These are phyloP conservation scores for Neelides folsomi DNA, from an alignment of 2,888 invertebrate genomes.

Conservation along the genomic window DNA sequence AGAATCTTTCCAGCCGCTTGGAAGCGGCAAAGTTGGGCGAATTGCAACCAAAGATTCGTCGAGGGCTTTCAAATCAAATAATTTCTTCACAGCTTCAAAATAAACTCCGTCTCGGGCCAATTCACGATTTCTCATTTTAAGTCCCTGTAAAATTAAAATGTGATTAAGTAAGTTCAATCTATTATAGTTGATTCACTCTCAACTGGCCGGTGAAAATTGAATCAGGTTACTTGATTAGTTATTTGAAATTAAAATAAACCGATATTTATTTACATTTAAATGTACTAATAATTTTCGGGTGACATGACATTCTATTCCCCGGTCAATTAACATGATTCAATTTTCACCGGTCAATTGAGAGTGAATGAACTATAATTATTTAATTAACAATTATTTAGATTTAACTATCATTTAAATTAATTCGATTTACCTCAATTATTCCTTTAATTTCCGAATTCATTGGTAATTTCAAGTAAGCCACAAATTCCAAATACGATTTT, in stretches of 20 bases:
- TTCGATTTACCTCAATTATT: neutral
- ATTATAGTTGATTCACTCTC: no score
- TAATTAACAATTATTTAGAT: no score
- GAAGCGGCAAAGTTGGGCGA: conserved; percentile 4
- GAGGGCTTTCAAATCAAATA: conserved; percentile 24
- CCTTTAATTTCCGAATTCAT: conserved; percentile 15
- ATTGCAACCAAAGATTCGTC: conserved; percentile 19
- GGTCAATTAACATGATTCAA: no score
- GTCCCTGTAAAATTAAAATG: conserved; percentile 8
- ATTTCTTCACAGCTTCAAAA: conserved; percentile 20
- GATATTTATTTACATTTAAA: no score
- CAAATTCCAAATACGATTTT: neutral
- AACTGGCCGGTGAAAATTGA: no score
- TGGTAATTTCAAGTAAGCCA: conserved; percentile 15
- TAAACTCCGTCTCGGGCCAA: conserved; percentile 32
- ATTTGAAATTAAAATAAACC: neutral
- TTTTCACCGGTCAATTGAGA: no score
- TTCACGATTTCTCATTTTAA: conserved; percentile 19
- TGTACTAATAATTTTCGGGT: no score
- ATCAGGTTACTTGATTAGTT: no score
- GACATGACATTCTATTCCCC: no score
- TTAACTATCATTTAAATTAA: no score
- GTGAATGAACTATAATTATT: no score
- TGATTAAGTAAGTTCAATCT: neutral
- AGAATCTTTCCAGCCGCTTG: conserved; percentile 4